Evolutionary conservation across 2,888 invertebrate species (phyloP).

Genomic region (Leptura quadrifasciata): DNA sequence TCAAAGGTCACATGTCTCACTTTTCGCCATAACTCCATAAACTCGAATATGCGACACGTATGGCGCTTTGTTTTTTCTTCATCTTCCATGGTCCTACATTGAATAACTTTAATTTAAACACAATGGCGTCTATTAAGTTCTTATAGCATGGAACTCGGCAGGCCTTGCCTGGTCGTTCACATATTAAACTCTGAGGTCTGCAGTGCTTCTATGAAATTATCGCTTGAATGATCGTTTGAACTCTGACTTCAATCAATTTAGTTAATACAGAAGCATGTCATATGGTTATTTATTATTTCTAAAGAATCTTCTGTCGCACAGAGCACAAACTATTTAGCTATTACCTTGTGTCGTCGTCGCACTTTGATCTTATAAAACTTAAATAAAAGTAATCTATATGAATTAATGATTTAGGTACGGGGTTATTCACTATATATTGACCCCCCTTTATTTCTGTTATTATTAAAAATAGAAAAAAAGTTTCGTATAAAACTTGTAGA

Average conservation of each 20-base stretch:
- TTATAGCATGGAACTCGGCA: neutral
- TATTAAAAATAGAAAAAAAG: too few relatives aligned
- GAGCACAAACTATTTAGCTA: neutral
- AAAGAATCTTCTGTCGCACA: neutral
- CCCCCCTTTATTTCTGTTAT: too few relatives aligned
- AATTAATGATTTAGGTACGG: too few relatives aligned
- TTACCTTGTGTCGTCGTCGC: neutral
- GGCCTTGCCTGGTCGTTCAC: neutral
- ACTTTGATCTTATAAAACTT: too few relatives aligned
- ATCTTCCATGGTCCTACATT: constrained; percentile 14
- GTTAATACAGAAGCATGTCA: constrained; percentile 7
- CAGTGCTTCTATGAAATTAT: constrained; percentile 9
- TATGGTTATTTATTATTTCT: neutral
- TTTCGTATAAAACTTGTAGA: too few relatives aligned
- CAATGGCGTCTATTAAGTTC: neutral
- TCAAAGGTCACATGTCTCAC: constrained; percentile 69
- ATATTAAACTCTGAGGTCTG: neutral
- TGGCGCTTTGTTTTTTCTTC: neutral
- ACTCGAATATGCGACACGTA: neutral
- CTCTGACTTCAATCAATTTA: constrained; percentile 33
- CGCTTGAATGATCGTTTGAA: constrained; percentile 31
- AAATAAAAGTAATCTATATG: too few relatives aligned
- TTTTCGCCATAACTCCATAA: constrained; percentile 29
- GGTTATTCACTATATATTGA: too few relatives aligned
- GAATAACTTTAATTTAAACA: constrained; percentile 15